Evolutionary conservation across 2,113 vertebrate species (phyloP).

Genomic region (Myodes glareolus): DNA sequence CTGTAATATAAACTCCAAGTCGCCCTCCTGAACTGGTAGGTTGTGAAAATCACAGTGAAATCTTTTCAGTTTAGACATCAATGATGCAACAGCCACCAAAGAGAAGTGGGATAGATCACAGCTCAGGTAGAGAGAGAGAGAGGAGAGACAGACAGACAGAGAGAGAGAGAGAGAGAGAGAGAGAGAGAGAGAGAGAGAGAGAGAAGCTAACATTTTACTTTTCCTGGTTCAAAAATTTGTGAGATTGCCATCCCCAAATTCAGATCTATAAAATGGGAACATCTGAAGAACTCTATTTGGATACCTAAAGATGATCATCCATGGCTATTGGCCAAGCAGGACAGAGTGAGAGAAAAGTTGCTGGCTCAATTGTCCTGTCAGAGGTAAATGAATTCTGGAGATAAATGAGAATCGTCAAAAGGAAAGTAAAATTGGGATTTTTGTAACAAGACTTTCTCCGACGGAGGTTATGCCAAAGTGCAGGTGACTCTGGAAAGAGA

Average conservation of each 20-base stretch:
- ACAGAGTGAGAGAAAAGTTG: fast-evolving
- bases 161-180: neutral
- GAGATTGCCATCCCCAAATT: neutral
- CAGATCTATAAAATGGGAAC: neutral
- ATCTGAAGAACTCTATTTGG: neutral
- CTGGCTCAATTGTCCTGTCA: neutral
- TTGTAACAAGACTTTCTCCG: neutral
- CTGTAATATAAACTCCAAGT: neutral
- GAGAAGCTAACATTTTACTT: neutral
- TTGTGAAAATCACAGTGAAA: neutral
- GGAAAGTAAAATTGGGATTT: neutral
- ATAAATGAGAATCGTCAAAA: neutral
- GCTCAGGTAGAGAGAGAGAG: neutral
- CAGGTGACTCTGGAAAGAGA: fast-evolving
- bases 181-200: too few relatives aligned
- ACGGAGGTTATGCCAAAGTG: neutral
- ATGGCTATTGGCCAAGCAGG: too few relatives aligned
- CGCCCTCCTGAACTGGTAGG: neutral
- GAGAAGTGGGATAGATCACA: neutral
- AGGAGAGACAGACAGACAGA: neutral
- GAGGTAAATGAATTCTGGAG: neutral
- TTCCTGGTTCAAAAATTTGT: neutral
- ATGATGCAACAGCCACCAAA: neutral
- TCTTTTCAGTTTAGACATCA: too few relatives aligned
- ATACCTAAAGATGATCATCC: neutral